Base-by-base conservation (phyloP, 2,797 vertebrate genomes). In the Eospalax fontanierii region DNA sequence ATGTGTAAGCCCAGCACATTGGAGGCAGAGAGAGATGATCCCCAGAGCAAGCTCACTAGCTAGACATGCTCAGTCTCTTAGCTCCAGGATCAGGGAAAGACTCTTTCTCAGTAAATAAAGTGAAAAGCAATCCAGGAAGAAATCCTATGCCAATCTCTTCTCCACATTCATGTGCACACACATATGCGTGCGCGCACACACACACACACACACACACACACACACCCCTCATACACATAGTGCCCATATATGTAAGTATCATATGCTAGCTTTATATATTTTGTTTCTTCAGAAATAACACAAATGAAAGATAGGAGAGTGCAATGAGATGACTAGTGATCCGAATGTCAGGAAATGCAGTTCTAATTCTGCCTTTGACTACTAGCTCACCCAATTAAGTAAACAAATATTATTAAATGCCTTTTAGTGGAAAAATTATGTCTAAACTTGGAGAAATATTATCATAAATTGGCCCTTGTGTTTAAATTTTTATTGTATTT, bases 401-500 rank as follows among this genome's bases (percentile, higher is more conserved):
- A 70, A 83, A 40, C 87, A 83, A 14, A 1, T 87, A 26, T 11
- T 8, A 15, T 85, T 87, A 83, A 87, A 79, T 80, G 75, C 24
- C 38, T 93, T 87, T 89, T 68, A 57, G 68, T 89, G 86, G 5
- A 26, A 50, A 81, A 89, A 54, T 89, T 65, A 61, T 90, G 38
- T 19, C 63, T 70, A 87, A 80, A 83, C 21, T 89, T 78, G 50
- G n/a, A 26, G 14, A 91, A 68, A 63, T 30, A 19, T 21, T 35
- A 26, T 59, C 26, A 74, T 50, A 91, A 2, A 68, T 35, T 74
- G 11, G 3, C 6, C 80, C 6, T 19, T 19, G 30, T 26, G 4
- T 65, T n/a, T 65, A 61, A 30, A 19, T 40, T 30, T 9, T 11
- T 11, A 46, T 46, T 46, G 11, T 46, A 46, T 46, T 46, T 46